Evolutionary conservation across 37 sponge, comb jelly and placozoan genomes (phyloP).

Genomic region (Haliclona indistincta): DNA sequence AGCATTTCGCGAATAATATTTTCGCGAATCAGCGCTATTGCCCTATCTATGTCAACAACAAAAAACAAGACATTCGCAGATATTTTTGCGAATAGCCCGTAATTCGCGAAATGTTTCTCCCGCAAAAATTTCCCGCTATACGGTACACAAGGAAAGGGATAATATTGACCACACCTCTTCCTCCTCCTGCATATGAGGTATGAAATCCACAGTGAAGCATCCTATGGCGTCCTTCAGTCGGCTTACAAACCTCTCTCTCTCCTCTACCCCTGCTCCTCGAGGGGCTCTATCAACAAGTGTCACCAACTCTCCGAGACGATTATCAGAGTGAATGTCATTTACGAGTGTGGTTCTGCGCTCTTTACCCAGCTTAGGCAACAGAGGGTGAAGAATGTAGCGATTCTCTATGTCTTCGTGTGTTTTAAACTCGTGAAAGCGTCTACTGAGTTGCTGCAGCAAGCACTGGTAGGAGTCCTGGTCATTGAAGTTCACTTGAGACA

Average conservation of each 20-base stretch:
- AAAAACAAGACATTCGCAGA: too few relatives aligned
- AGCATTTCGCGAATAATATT: too few relatives aligned
- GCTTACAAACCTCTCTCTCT: constrained; percentile 49
- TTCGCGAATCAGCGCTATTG: too few relatives aligned
- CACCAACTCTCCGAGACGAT: constrained; percentile 50
- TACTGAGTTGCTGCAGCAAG: constrained; percentile 40
- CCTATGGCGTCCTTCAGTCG: constrained; percentile 48
- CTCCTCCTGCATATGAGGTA: constrained; percentile 87
- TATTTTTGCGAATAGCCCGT: too few relatives aligned
- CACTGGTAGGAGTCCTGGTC: constrained; percentile 9
- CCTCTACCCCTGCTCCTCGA: background rate
- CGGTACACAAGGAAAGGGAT: too few relatives aligned
- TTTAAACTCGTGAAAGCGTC: constrained; percentile 51
- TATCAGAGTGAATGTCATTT: constrained; percentile 81
- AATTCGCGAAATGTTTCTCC: too few relatives aligned
- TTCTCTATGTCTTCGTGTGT: constrained; percentile 84
- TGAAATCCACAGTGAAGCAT: constrained; percentile 66
- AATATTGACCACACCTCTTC: constrained; percentile 65
- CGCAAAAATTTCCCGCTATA: too few relatives aligned
- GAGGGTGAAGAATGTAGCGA: constrained; percentile 54
- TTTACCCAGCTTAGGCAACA: constrained; percentile 57
- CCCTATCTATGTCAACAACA: too few relatives aligned
- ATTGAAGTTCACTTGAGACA: constrained; percentile 34
- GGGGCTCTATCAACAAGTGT: constrained; percentile 9
- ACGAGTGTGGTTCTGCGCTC: constrained; percentile 39